Evolutionary conservation across 2,888 invertebrate species (phyloP).

Genomic region (Nemapogon koenigi): DNA sequence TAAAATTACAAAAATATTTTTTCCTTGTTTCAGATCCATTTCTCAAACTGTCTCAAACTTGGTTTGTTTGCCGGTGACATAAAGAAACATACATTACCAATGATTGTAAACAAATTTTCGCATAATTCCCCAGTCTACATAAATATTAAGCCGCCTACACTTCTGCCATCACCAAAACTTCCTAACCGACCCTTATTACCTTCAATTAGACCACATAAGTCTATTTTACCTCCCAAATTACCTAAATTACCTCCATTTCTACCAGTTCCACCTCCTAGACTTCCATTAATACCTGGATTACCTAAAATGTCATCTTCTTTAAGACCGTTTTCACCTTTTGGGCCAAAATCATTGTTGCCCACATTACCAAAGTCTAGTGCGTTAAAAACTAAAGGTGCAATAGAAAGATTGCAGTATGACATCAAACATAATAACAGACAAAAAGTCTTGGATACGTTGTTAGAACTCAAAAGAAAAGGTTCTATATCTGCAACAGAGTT

Average conservation of each 20-base stretch:
- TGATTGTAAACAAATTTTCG: conserved; percentile 26
- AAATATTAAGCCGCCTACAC: conserved; percentile 23
- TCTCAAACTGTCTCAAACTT: conserved; percentile 21
- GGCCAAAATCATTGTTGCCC: conserved; percentile 18
- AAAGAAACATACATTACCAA: conserved; percentile 25
- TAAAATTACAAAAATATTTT: no score
- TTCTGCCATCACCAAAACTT: background rate
- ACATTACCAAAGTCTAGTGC: no score
- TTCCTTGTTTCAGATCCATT: conserved; percentile 24
- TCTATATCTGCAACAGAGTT: conserved; percentile 30
- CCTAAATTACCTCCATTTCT: conserved; percentile 15
- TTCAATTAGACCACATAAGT: conserved; percentile 20
- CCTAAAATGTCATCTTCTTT: conserved; percentile 16
- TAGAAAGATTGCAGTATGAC: no score
- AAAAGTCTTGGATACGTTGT: conserved; percentile 25
- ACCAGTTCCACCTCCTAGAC: conserved; percentile 13
- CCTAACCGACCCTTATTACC: conserved; percentile 17
- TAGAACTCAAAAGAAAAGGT: conserved; percentile 29
- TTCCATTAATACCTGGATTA: conserved; percentile 15
- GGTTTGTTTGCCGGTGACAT: conserved; percentile 32
- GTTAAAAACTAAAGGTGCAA: no score
- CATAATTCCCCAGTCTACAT: conserved; percentile 31
- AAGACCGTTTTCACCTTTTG: conserved; percentile 16
- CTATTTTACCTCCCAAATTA: conserved; percentile 17
- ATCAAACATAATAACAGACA: no score